Conservation (phyloP, 2,797 vertebrate species). For the Siniperca scherzeri region DNA sequence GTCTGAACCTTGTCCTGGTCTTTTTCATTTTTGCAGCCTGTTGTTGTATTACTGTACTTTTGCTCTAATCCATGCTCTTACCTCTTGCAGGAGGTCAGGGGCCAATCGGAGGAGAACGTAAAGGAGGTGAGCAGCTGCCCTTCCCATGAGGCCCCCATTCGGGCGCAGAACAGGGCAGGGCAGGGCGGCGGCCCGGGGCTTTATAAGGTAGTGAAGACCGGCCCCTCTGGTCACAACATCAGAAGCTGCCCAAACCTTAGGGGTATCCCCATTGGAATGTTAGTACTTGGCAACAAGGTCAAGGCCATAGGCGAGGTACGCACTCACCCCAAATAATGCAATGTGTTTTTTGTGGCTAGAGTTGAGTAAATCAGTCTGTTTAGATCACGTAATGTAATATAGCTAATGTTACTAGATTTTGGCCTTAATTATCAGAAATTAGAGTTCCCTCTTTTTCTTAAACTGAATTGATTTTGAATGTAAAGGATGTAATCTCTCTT, state of each 20-base stretch:
- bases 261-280: conserved; percentile 99
- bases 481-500: conserved; percentile 62
- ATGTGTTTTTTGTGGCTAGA: conserved; percentile 90
- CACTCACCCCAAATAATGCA: conserved; percentile 83
- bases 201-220: conserved; percentile 99
- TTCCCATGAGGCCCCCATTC: conserved; percentile 93
- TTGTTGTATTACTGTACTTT: conserved; percentile 28
- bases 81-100: conserved; percentile 95
- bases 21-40: conserved; percentile 27
- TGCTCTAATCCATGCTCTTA: conserved; percentile 78
- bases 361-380: conserved; percentile 81
- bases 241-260: conserved; percentile 99
- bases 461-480: conserved; percentile 51
- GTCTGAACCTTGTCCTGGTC: conserved; percentile 3
- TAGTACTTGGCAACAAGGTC: conserved; percentile 99
- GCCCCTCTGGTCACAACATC: conserved; percentile 99
- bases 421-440: conserved; percentile 64
- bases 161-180: conserved; percentile 92
- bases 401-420: conserved; percentile 62
- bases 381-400: conserved; percentile 65
- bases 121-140: conserved; percentile 96
- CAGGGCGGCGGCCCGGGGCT: conserved; percentile 97
- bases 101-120: conserved; percentile 94
- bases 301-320: conserved; percentile 99
- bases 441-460: conserved; percentile 39